phyloP scores from a whole-genome alignment of 30 jellyfish, hydroid and myxozoan genomes.

The Hydractinia echinata region DNA sequence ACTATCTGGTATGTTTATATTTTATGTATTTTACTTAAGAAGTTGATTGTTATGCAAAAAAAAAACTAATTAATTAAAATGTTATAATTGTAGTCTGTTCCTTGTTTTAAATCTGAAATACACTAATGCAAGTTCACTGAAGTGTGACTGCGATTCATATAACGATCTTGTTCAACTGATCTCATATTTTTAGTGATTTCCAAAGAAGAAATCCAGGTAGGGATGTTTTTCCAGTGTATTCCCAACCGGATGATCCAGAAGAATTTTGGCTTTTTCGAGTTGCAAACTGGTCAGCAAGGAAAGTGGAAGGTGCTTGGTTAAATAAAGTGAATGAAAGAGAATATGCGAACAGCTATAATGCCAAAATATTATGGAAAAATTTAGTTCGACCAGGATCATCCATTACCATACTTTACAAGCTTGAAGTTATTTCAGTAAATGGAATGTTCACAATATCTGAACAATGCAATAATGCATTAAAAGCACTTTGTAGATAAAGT shows the following conservation, averaged over 20 bases:
- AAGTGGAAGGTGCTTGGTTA: not conserved
- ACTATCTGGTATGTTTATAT: not conserved
- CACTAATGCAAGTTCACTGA: no score
- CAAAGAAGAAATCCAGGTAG: slow-evolving; percentile 1
- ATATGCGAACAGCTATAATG: not conserved
- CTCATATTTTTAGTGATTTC: not conserved
- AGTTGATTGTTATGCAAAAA: no score
- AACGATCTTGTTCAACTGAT: no score
- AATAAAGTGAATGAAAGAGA: not conserved
- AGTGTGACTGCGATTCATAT: no score
- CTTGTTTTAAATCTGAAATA: no score
- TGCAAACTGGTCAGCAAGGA: slow-evolving; percentile 1
- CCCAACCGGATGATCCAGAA: slow-evolving; percentile 12
- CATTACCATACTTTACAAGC: not conserved
- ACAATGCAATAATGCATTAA: not conserved
- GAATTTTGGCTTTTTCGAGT: slow-evolving; percentile 7
- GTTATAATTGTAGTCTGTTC: no score
- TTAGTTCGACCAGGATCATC: slow-evolving; percentile 11
- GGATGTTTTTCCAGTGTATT: not conserved
- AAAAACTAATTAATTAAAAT: no score
- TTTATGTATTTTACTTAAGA: no score
- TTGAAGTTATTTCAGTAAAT: not conserved
- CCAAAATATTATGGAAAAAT: not conserved
- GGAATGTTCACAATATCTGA: not conserved
- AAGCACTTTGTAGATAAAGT: not conserved